Conservation (phyloP, 2,797 vertebrate species). For the Crenichthys baileyi region DNA sequence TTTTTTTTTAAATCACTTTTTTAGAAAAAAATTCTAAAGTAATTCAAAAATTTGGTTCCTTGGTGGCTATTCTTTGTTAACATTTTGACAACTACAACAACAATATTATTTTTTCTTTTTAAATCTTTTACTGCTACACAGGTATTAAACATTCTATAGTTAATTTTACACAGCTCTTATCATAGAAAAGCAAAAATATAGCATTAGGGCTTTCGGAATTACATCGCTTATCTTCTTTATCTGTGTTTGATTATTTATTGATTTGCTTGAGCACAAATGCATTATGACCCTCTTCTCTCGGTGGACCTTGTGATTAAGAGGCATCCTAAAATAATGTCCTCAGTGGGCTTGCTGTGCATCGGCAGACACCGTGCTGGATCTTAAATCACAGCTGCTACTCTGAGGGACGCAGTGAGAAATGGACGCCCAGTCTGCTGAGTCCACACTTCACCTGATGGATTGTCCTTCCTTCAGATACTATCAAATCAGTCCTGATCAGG, state of each 20-base stretch:
- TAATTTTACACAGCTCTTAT: background rate
- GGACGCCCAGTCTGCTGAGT: constrained; percentile 70
- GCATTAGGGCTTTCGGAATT: background rate
- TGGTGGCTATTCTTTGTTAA: too few species aligned
- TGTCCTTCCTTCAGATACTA: constrained; percentile 69
- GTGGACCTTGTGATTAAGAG: constrained; percentile 59
- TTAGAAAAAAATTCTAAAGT: too few species aligned
- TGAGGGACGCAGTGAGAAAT: constrained; percentile 68
- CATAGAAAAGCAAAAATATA: background rate
- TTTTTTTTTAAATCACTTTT: too few species aligned
- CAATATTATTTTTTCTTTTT: too few species aligned
- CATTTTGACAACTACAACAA: too few species aligned
- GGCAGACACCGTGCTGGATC: constrained; percentile 55
- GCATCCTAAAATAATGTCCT: constrained; percentile 67
- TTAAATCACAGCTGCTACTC: constrained; percentile 66
- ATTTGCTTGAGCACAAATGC: constrained; percentile 36
- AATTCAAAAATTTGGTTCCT: too few species aligned
- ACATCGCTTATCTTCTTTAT: constrained; percentile 3
- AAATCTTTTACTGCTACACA: too few species aligned
- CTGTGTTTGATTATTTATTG: constrained; percentile 38
- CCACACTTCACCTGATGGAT: constrained; percentile 73
- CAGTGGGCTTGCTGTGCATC: constrained; percentile 58
- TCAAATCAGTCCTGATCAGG: constrained; percentile 64
- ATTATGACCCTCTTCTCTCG: constrained; percentile 40
- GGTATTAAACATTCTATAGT: background rate